Conservation (phyloP, 1,140 invertebrate species). For the Pantala flavescens region DNA sequence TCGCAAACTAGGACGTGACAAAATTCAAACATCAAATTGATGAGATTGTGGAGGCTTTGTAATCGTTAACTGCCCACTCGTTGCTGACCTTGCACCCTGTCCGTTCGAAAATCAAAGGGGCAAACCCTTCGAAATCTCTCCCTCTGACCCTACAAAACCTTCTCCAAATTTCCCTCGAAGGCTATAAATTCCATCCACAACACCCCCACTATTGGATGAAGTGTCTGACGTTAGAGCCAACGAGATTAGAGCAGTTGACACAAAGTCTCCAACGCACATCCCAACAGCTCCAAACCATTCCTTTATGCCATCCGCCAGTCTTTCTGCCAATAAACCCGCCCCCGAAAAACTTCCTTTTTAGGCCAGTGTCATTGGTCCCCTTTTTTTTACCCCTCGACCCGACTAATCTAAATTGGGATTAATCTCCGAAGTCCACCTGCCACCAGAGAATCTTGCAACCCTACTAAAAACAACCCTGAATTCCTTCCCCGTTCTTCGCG, state of each 20-base stretch:
- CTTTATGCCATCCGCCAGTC: background rate
- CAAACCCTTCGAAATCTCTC: background rate
- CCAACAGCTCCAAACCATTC: background rate
- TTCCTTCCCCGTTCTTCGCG: too few relatives aligned
- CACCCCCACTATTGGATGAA: background rate
- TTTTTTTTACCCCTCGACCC: too few relatives aligned
- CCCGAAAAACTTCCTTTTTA: too few relatives aligned
- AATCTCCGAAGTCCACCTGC: too few relatives aligned
- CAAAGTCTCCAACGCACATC: background rate
- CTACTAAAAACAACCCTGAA: too few relatives aligned
- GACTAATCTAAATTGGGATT: too few relatives aligned
- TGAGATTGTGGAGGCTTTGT: background rate
- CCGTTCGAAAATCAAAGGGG: background rate
- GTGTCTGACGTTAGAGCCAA: background rate
- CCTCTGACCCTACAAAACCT: background rate
- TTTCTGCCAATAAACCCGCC: too few relatives aligned
- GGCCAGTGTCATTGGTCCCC: too few relatives aligned
- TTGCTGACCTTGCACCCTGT: background rate
- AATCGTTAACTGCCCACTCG: background rate
- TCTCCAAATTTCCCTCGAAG: background rate
- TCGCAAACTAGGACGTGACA: background rate
- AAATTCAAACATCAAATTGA: constrained; percentile 2
- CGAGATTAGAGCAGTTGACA: background rate
- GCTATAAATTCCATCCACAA: constrained; percentile 6
- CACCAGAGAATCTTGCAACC: too few relatives aligned